Percentiles rank a stretch among this genome's conserved stretches.
These are phyloP conservation scores for Torymus tubicola DNA, from an alignment of 2,888 invertebrate species.

Conservation along the genomic window DNA sequence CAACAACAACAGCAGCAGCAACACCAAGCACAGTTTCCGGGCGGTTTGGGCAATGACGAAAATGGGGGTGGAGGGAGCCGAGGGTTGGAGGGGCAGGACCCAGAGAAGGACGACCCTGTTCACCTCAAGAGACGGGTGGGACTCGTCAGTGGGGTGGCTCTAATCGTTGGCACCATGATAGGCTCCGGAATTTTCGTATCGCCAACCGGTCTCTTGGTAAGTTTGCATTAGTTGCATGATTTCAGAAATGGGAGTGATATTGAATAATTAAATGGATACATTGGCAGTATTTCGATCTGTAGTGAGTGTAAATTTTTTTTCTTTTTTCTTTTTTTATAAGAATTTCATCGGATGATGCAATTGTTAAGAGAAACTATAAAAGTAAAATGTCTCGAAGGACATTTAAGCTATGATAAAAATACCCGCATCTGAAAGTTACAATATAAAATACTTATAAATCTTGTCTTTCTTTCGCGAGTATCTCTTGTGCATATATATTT, in stretches of 20 bases:
- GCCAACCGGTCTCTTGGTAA: slow-evolving; percentile 94
- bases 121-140: slow-evolving; percentile 99
- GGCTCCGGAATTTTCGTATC: slow-evolving; percentile 99
- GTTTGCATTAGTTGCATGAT: slow-evolving; percentile 66
- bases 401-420: too few relatives aligned
- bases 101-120: slow-evolving; percentile 97
- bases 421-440: too few relatives aligned
- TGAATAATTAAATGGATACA: too few relatives aligned
- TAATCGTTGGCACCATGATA: slow-evolving; percentile 99
- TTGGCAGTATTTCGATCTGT: too few relatives aligned
- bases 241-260: background rate
- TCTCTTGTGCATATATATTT: too few relatives aligned
- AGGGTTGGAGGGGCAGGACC: slow-evolving; percentile 92
- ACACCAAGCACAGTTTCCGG: slow-evolving; percentile 41
- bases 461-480: too few relatives aligned
- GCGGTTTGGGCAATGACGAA: slow-evolving; percentile 72
- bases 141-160: slow-evolving; percentile 98
- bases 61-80: slow-evolving; percentile 77
- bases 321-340: slow-evolving; percentile 1
- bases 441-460: too few relatives aligned
- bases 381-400: too few relatives aligned
- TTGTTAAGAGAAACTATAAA: too few relatives aligned
- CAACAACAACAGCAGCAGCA: slow-evolving; percentile 55
- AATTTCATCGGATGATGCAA: too few relatives aligned
- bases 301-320: too few relatives aligned